These are phyloP conservation scores for Etia nguti DNA, from an alignment of 2,113 vertebrate genomes.

Conservation along the genomic window DNA sequence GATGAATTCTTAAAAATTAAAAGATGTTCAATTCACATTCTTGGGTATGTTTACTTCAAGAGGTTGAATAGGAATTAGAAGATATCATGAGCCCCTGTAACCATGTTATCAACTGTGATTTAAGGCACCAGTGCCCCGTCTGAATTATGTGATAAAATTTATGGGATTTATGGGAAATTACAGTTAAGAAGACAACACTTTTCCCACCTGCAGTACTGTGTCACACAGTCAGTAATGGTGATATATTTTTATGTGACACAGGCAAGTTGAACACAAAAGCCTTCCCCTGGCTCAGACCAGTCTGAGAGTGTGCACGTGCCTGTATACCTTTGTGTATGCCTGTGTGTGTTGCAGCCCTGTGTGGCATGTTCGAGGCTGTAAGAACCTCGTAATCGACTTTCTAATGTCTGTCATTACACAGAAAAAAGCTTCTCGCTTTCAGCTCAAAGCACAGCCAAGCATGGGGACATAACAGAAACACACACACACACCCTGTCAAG, in stretches of 20 bases:
- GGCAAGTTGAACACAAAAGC: not conserved
- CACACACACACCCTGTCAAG: constrained; percentile 2
- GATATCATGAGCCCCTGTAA: not conserved
- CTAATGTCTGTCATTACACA: constrained; percentile 63
- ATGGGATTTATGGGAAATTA: not conserved
- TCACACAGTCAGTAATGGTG: not conserved
- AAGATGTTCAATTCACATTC: not conserved
- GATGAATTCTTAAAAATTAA: not conserved
- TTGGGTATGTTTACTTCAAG: not conserved
- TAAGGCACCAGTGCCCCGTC: not conserved
- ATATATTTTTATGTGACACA: not conserved
- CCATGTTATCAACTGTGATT: not conserved
- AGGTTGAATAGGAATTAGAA: not conserved
- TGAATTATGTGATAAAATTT: not conserved
- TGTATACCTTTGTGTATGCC: not conserved
- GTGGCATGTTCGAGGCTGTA: not conserved
- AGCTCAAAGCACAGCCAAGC: constrained; percentile 32
- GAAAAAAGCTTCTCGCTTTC: constrained; percentile 26
- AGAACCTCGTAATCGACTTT: constrained; percentile 60
- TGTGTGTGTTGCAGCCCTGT: not conserved
- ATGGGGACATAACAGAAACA: constrained; percentile 18
- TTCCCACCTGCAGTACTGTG: not conserved
- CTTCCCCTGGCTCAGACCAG: not conserved
- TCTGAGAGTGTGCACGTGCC: not conserved
- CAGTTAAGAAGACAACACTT: not conserved